Evolutionary conservation across 1,140 invertebrate genomes (phyloP).

Genomic region (Anastrepha ludens): DNA sequence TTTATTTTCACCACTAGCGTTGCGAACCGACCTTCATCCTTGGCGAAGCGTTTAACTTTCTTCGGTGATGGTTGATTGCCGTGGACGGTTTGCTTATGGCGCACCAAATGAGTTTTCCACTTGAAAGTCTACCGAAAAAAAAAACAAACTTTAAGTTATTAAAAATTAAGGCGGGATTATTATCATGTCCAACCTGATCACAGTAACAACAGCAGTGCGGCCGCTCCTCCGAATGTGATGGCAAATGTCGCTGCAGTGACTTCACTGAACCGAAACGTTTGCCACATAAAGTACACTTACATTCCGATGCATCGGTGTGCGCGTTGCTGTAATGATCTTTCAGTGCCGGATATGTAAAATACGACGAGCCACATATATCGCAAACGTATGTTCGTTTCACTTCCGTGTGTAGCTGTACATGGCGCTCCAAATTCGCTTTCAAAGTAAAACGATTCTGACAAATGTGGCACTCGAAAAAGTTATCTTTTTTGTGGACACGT

Average conservation of each 20-base stretch:
- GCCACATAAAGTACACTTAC: slow-evolving; percentile 71
- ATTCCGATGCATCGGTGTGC: slow-evolving; percentile 70
- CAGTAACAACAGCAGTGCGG: slow-evolving; percentile 91
- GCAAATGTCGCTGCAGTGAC: slow-evolving; percentile 85
- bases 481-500: slow-evolving; percentile 70
- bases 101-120: slow-evolving; percentile 72
- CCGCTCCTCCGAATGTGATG: slow-evolving; percentile 89
- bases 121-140: slow-evolving; percentile 67
- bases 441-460: slow-evolving; percentile 73
- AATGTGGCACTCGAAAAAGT: slow-evolving; percentile 74
- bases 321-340: slow-evolving; percentile 73
- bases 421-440: slow-evolving; percentile 72
- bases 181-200: slow-evolving; percentile 65
- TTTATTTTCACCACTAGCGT: no score
- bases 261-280: slow-evolving; percentile 71
- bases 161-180: not conserved
- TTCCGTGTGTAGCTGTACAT: slow-evolving; percentile 73
- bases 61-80: slow-evolving; percentile 71
- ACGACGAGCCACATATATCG: slow-evolving; percentile 72
- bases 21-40: slow-evolving; percentile 65
- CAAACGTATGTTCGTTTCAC: slow-evolving; percentile 72
- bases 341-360: slow-evolving; percentile 73
- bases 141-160: not conserved
- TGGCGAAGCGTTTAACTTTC: slow-evolving; percentile 71
- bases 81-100: slow-evolving; percentile 72